phyloP scores from a whole-genome alignment of 2,797 vertebrate species.

The Characodon lateralis region DNA sequence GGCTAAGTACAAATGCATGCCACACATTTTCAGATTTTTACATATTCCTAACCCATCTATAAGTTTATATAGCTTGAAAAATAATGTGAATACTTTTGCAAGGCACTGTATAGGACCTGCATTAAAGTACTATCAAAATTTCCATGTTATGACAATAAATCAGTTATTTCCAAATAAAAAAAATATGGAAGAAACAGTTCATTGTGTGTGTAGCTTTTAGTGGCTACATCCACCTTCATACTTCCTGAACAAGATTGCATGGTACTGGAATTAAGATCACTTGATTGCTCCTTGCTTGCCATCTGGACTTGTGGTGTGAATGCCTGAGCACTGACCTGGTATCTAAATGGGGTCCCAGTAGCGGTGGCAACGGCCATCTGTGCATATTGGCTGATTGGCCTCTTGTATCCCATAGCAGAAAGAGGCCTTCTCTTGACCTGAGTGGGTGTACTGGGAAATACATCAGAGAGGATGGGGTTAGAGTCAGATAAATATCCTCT shows the following conservation, averaged over 20 bases:
- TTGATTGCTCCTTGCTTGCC: conserved; percentile 17
- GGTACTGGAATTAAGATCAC: conserved; percentile 4
- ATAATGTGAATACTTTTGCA: not conserved
- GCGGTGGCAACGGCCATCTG: conserved; percentile 90
- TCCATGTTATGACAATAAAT: not conserved
- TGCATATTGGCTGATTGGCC: conserved; percentile 95
- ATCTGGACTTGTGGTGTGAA: conserved; percentile 12
- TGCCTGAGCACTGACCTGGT: conserved; percentile 83
- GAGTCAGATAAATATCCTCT: conserved; percentile 19
- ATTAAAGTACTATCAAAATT: not conserved
- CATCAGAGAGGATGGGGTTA: conserved; percentile 14
- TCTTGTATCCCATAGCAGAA: conserved; percentile 94
- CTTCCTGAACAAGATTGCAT: conserved; percentile 5
- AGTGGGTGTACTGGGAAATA: conserved; percentile 74
- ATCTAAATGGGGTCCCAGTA: conserved; percentile 88
- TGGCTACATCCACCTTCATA: conserved; percentile 26
- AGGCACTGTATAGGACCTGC: not conserved
- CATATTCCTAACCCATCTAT: too few relatives aligned
- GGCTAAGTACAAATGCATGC: too few relatives aligned
- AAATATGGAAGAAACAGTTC: not conserved
- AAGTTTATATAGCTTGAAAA: too few relatives aligned
- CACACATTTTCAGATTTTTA: too few relatives aligned
- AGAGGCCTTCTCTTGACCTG: conserved; percentile 89
- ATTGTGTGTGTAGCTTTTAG: conserved; percentile 18
- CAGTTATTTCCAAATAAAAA: not conserved